Percentiles rank a stretch among this genome's conserved stretches.
Conservation (phyloP, 2,797 vertebrate genomes). For the Parauchenoglanis punctatus region DNA sequence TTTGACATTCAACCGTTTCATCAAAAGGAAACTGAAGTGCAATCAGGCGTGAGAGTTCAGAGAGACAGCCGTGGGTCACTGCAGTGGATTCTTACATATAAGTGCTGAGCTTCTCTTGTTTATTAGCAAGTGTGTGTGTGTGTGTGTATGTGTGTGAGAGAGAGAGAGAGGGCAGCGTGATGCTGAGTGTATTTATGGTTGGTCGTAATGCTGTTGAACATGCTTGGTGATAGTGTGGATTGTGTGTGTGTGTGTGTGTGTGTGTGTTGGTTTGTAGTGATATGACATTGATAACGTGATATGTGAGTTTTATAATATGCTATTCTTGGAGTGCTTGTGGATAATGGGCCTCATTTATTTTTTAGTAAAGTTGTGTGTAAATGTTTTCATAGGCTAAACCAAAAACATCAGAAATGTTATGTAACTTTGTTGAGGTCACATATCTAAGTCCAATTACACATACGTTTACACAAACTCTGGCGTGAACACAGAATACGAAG, state of each 20-base stretch:
- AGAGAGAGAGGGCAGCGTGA: neutral
- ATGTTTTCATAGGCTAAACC: neutral
- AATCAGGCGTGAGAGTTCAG: neutral
- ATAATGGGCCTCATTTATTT: constrained; percentile 5
- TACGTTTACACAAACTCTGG: neutral
- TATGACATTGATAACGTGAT: neutral
- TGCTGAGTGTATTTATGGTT: neutral
- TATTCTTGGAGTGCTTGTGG: neutral
- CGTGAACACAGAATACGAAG: neutral
- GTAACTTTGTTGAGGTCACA: neutral
- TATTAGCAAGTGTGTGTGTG: neutral
- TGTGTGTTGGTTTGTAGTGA: neutral
- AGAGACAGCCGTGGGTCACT: neutral
- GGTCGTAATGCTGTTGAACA: neutral
- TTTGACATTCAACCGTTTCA: neutral
- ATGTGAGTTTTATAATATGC: neutral
- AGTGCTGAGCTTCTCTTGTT: neutral
- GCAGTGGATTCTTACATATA: neutral
- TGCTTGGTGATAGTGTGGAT: neutral
- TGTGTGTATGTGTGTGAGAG: neutral
- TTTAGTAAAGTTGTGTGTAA: neutral
- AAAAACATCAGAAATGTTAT: neutral
- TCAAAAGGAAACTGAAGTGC: neutral
- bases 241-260: neutral
- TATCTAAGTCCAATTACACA: neutral